phyloP scores from a whole-genome alignment of 37 sponge, comb jelly and placozoan species.

The Aplysina aerophoba region DNA sequence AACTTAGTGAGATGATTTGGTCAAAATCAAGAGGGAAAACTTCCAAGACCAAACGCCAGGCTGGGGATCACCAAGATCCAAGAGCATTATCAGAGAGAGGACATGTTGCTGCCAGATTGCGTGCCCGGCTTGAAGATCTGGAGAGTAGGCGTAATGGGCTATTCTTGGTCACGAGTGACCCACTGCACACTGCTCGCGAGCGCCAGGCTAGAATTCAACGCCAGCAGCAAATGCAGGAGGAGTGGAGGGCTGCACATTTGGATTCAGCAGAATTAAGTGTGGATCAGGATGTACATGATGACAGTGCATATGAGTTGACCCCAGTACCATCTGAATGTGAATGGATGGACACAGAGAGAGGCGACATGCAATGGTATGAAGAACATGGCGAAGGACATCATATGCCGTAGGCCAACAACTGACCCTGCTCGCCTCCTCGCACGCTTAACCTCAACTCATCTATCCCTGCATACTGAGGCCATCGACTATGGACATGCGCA shows the following conservation, averaged over 20 bases:
- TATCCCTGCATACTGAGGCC: not conserved
- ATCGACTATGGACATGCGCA: constrained; percentile 22
- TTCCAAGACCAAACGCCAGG: not conserved
- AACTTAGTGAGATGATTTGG: constrained; percentile 2
- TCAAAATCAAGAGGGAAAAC: not conserved
- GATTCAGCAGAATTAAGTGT: not conserved
- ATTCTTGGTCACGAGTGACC: constrained; percentile 23
- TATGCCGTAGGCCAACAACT: constrained; percentile 17
- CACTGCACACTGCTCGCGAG: not conserved
- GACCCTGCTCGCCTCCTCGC: constrained; percentile 25
- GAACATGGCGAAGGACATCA: constrained; percentile 24
- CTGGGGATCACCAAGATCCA: constrained; percentile 24
- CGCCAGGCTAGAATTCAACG: not conserved
- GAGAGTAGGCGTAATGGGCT: constrained; percentile 10
- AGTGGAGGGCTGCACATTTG: constrained; percentile 30
- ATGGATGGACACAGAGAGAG: constrained; percentile 18
- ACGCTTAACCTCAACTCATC: constrained; percentile 14
- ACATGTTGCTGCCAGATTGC: constrained; percentile 19
- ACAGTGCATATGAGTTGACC: constrained; percentile 1
- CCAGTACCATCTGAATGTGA: constrained; percentile 39
- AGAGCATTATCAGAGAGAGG: not conserved
- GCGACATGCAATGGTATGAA: constrained; percentile 12
- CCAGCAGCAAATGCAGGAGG: constrained; percentile 18
- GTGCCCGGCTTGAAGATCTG: not conserved
- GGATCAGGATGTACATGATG: constrained; percentile 16